Evolutionary conservation across 2,797 vertebrate species (phyloP), one percentile per base, ranked within the genome.

Genomic region (Ptychadena robeensis): DNA sequence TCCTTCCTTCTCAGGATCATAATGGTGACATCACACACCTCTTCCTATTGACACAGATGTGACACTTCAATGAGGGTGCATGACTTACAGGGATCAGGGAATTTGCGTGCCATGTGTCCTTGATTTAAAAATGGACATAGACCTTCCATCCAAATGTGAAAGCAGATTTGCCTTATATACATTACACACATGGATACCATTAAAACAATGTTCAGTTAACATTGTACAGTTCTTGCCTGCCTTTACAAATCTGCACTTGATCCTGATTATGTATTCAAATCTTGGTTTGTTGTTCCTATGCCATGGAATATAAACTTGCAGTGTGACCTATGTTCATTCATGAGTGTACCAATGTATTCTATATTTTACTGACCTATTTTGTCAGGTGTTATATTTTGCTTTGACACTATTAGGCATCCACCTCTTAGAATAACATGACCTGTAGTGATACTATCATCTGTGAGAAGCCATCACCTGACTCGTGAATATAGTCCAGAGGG

Each of bases 11-110:
- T 48, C 28, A 31, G 75, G 75, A 40, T 68, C 75, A 53, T 32
- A 78, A 57, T 79, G 76, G 67, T 69, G 64, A 69, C 73, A 75
- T 75, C 65, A 79, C 76, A 30, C 3, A 69, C 65, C 31, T 18
- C 53, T 78, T 18, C 35, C 65, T 79, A 79, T 79, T 79, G 76
- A 79, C 65, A 79, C 76, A 79, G 76, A 68, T 79, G 76, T 79
- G 64, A 79, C 67, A 68, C 64, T 79, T 69, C 65, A 69, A 57
- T 78, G 32, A 64, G 25, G 35, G 15, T 59, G 9, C 37, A 68
- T 68, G 31, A 30, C 65, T 53, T 57, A 22, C 18, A 32, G 34
- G 32, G 65, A 79, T 78, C 44, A 68, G 48, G 44, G 40, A 69
- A 66, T 27, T 59, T 28, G 69, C 34, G 27, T 57, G 32, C 31